Base-by-base conservation (phyloP, 2,113 vertebrate genomes). In the Oxygymnocypris stewartii region DNA sequence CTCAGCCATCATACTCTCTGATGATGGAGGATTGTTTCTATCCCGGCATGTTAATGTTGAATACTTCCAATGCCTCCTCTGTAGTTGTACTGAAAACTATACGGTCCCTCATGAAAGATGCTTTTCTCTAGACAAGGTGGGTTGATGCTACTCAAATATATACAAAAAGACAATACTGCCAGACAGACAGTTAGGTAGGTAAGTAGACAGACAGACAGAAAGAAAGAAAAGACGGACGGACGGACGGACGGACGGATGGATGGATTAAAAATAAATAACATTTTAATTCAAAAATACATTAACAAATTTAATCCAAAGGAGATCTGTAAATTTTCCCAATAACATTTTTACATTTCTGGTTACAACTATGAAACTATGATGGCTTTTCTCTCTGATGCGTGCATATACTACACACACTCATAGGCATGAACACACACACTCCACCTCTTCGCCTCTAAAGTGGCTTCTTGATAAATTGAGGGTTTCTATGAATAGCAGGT, bases 401-500 rank as follows among this genome's bases (percentile, higher is more conserved):
- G 16, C 54, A 84, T 54, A 71, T 79, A 78, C 67, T 61, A 51
- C 61, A 79, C 75, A 80, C 28, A 74, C 76, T 74, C 82, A 85
- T 18, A 73, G 20, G 20, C 71, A 0, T 40, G 65, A 71, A 73
- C 44, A 81, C 44, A 76, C 49, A 61, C 71, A 51, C 23, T 20
- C 84, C 28, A 74, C 31, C 10, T 82, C 59, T 13, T 35, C 6
- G 25, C 35, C 67, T 63, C 80, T 87, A 76, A 82, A 77, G 84
- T 86, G 87, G 87, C 74, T 87, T 85, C 90, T 91, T 93, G 92
- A 93, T 94, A 91, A 87, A 93, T 93, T 93, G 90, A 91, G 91
- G 92, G 90, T 86, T 86, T 93, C 93, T 93, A 93, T 93, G 92
- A 94, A 94, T 94, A 94, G 91, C 76, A 77, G 79, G 86, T 90